Conservation (phyloP, 1,140 invertebrate genomes). For the Pseudomyrmex cubaensis region DNA sequence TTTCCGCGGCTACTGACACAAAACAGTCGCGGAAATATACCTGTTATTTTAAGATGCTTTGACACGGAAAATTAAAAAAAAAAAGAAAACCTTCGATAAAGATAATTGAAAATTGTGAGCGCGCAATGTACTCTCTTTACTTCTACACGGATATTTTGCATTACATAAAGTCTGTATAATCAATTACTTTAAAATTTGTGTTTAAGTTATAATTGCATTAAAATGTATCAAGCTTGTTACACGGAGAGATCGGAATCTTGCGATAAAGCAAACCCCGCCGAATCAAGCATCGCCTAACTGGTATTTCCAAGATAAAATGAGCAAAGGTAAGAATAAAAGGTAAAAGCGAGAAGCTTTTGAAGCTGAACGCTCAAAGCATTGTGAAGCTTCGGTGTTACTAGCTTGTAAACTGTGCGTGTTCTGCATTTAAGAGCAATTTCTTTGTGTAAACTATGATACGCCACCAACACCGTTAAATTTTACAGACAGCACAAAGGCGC, state of each 20-base stretch:
- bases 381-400: background rate
- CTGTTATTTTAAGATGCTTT: too few relatives aligned
- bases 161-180: background rate
- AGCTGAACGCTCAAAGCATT: background rate
- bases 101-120: background rate
- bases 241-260: background rate
- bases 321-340: constrained; percentile 25
- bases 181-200: background rate
- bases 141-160: too few relatives aligned
- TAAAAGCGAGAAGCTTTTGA: constrained; percentile 14
- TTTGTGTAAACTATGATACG: constrained; percentile 8
- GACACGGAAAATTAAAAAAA: too few relatives aligned
- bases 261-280: constrained; percentile 14
- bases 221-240: constrained; percentile 7
- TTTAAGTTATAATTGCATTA: constrained; percentile 17
- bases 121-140: background rate
- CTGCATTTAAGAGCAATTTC: constrained; percentile 7
- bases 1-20: too few relatives aligned
- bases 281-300: constrained; percentile 25
- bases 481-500: background rate
- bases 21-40: too few relatives aligned
- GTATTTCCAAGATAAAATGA: constrained; percentile 38
- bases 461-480: background rate
- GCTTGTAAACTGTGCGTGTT: constrained; percentile 1
- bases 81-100: too few relatives aligned